Evolutionary conservation across 30 jellyfish, hydroid and myxozoan species (phyloP).

Genomic region (Chrysaora quinquecirrha): DNA sequence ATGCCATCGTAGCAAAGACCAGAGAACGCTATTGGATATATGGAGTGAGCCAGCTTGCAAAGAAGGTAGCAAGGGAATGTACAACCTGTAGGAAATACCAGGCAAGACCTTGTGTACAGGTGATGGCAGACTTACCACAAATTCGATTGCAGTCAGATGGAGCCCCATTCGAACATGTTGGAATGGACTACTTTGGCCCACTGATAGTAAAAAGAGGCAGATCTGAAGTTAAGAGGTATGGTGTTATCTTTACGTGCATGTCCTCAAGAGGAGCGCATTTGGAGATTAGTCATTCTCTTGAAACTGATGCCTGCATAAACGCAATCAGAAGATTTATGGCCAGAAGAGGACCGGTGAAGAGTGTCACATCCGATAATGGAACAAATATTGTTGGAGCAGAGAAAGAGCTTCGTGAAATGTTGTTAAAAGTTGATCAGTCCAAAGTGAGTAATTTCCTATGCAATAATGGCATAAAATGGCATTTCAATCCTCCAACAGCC

Average conservation of each 20-base stretch:
- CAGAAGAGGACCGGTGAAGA: constrained; percentile 46
- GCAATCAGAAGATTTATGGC: constrained; percentile 42
- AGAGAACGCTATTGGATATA: too few relatives aligned
- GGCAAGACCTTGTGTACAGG: too few relatives aligned
- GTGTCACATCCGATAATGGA: not conserved
- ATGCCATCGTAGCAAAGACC: too few relatives aligned
- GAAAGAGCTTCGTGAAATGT: not conserved
- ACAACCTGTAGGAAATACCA: too few relatives aligned
- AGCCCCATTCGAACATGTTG: constrained; percentile 45
- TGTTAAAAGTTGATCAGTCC: not conserved
- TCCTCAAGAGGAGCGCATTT: constrained; percentile 22
- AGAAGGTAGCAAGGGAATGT: too few relatives aligned
- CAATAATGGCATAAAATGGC: not conserved
- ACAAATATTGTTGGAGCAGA: not conserved
- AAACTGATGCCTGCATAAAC: constrained; percentile 15
- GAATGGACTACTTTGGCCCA: constrained; percentile 1
- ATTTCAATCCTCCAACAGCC: not conserved
- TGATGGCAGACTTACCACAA: too few relatives aligned
- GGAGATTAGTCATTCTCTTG: constrained; percentile 5
- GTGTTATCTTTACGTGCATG: not conserved
- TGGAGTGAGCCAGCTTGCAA: too few relatives aligned
- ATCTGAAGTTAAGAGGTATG: not conserved
- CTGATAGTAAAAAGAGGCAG: not conserved
- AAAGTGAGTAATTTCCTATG: not conserved
- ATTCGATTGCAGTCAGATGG: constrained; percentile 28